Percentiles rank a stretch among this genome's conserved stretches.
Evolutionary conservation across 2,113 vertebrate genomes (phyloP).

Genomic region (Sorex fumeus): DNA sequence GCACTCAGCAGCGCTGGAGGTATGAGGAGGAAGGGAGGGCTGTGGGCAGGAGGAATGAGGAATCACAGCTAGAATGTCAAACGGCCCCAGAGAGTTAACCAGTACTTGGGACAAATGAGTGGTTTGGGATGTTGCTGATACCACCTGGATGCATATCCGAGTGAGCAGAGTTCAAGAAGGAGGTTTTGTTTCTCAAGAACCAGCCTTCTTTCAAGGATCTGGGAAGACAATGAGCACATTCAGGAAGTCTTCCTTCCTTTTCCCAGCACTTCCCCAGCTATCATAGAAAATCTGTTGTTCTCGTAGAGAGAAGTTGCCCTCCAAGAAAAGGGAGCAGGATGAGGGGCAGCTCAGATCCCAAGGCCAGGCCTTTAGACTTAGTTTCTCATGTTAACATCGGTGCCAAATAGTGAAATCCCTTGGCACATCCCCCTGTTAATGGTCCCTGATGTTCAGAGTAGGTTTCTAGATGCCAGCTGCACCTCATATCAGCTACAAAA

Average conservation of each 20-base stretch:
- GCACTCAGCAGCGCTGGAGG: not conserved
- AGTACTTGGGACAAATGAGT: not conserved
- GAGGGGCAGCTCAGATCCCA: not conserved
- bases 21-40: accelerated
- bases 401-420: not conserved
- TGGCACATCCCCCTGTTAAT: not conserved
- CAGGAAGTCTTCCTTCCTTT: not conserved
- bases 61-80: not conserved
- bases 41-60: not conserved
- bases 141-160: not conserved
- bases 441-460: not conserved
- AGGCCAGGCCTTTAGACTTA: not conserved
- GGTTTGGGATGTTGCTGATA: accelerated
- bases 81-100: not conserved
- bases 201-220: not conserved
- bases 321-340: not conserved
- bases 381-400: not conserved
- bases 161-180: not conserved
- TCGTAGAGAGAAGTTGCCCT: not conserved
- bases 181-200: not conserved
- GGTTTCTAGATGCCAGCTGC: not conserved
- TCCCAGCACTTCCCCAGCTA: not conserved
- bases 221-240: not conserved
- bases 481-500: not conserved
- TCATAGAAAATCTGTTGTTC: not conserved